phyloP scores from a whole-genome alignment of 2,113 vertebrate species.

The Oophaga pumilio region DNA sequence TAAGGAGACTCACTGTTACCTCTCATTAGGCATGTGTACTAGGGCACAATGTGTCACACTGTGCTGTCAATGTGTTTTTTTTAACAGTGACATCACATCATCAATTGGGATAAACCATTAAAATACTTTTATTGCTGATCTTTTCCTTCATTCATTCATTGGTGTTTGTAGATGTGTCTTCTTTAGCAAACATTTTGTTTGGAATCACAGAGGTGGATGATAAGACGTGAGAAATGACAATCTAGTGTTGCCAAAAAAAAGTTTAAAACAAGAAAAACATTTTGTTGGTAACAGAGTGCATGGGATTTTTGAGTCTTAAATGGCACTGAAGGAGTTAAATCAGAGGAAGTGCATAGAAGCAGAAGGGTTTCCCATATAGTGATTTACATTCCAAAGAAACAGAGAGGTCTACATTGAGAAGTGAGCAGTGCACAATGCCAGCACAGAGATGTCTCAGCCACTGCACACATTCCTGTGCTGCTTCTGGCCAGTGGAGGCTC shows the following conservation, averaged over 20 bases:
- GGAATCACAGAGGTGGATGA: neutral
- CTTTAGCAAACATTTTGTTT: neutral
- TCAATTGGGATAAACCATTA: no score
- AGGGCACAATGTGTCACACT: no score
- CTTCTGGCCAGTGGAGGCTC: conserved; percentile 28
- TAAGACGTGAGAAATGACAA: neutral
- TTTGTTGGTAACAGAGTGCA: neutral
- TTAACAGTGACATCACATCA: no score
- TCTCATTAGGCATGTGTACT: no score
- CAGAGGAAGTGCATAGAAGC: conserved; percentile 13
- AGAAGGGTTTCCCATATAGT: conserved; percentile 34
- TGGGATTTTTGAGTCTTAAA: neutral
- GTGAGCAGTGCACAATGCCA: conserved; percentile 28
- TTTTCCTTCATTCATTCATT: no score
- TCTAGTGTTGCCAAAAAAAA: neutral
- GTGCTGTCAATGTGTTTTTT: no score
- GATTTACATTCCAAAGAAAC: conserved; percentile 48
- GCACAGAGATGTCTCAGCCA: conserved; percentile 41
- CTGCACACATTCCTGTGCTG: conserved; percentile 42
- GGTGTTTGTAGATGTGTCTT: neutral
- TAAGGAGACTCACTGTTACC: no score
- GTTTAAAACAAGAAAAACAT: neutral
- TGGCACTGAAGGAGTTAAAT: conserved; percentile 33
- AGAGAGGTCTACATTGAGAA: conserved; percentile 38
- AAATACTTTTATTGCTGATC: no score